phyloP scores from a whole-genome alignment of 1,140 invertebrate genomes.

The Rhagoletis zephyria region DNA sequence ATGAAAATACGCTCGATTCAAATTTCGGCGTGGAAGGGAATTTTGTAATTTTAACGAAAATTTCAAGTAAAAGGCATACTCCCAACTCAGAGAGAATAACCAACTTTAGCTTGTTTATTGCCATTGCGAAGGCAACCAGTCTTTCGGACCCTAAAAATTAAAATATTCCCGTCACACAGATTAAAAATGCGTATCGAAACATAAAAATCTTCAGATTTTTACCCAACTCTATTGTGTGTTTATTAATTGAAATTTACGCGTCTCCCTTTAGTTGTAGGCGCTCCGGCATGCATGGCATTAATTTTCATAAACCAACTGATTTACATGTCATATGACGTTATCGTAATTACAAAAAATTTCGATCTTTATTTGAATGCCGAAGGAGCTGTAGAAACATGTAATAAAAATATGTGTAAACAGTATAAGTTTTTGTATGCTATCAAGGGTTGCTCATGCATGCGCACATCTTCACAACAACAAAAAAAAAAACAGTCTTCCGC shows the following conservation, averaged over 20 bases:
- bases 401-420: background rate
- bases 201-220: conserved; percentile 15
- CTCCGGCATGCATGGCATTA: background rate
- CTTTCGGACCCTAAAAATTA: too few species aligned
- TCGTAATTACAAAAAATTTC: conserved; percentile 25
- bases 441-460: background rate
- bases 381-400: background rate
- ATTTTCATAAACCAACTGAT: background rate
- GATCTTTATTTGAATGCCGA: background rate
- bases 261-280: background rate
- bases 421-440: background rate
- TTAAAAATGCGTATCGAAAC: background rate
- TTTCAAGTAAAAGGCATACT: too few species aligned
- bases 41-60: too few species aligned
- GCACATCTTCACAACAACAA: background rate
- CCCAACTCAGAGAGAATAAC: too few species aligned
- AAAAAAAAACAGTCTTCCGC: too few species aligned
- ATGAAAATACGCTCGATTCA: too few species aligned
- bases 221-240: background rate
- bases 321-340: conserved; percentile 1
- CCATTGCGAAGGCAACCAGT: too few species aligned
- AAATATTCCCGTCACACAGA: background rate
- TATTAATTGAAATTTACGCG: conserved; percentile 27
- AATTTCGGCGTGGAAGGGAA: too few species aligned
- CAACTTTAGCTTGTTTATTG: too few species aligned